Percentiles rank a stretch among this genome's conserved stretches.
Conservation (phyloP, 2,888 invertebrate genomes). For the Spodoptera exigua region DNA sequence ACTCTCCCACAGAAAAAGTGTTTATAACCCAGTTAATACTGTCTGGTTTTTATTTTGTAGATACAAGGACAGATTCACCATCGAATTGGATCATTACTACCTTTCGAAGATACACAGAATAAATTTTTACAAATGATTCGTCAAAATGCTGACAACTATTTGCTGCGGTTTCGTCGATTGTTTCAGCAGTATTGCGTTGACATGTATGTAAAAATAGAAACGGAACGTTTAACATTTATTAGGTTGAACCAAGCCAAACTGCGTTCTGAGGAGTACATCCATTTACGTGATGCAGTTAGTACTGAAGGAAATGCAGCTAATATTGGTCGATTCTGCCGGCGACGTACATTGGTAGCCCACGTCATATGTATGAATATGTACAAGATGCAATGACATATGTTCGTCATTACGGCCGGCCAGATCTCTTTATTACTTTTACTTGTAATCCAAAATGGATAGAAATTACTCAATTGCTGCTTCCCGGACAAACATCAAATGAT, state of each 20-base stretch:
- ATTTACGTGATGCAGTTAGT: constrained; percentile 53
- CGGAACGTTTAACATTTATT: too few species aligned
- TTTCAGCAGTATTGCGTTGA: neutral
- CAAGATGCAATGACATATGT: constrained; percentile 56
- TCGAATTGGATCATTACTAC: neutral
- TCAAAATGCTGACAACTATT: too few species aligned
- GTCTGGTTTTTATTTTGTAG: neutral
- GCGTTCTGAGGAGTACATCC: constrained; percentile 56
- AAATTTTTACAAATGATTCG: constrained; percentile 6
- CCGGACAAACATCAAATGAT: too few species aligned
- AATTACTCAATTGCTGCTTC: too few species aligned
- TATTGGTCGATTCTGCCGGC: constrained; percentile 64
- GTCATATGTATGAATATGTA: constrained; percentile 57
- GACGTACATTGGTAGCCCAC: constrained; percentile 52
- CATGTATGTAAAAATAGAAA: constrained; percentile 1
- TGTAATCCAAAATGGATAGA: constrained; percentile 17
- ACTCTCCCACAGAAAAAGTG: too few species aligned
- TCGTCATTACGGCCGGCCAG: constrained; percentile 20
- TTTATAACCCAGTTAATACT: too few species aligned
- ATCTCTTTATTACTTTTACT: constrained; percentile 31
- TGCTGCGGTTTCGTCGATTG: neutral
- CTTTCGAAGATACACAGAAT: neutral
- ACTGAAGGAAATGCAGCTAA: constrained; percentile 54
- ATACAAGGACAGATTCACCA: constrained; percentile 4
- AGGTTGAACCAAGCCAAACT: too few species aligned